A percentile compares a stretch with the other conserved stretches of the same genome.
These are phyloP conservation scores for Neoniphon sammara DNA, from an alignment of 2,797 vertebrate species.

Conservation along the genomic window DNA sequence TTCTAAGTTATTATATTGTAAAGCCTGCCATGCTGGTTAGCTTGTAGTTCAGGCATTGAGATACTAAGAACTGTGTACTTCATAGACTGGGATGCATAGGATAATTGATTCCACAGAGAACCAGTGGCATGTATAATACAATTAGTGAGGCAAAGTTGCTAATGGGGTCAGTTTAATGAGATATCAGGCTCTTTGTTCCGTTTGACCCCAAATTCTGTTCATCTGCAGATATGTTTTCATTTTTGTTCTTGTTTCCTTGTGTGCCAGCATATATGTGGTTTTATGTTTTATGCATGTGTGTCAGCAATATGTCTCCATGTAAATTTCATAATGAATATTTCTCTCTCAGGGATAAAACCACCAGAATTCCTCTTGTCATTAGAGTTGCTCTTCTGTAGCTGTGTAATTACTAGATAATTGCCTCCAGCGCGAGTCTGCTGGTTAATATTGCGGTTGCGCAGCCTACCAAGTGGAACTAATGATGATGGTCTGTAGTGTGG, in stretches of 20 bases:
- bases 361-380: background rate
- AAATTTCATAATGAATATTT: background rate
- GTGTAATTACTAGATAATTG: constrained; percentile 1
- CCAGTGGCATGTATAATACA: background rate
- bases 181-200: background rate
- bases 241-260: background rate
- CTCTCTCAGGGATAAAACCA: background rate
- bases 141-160: background rate
- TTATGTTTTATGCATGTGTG: background rate
- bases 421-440: constrained; percentile 22
- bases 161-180: background rate
- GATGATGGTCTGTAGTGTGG: background rate
- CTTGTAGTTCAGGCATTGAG: background rate
- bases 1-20: background rate
- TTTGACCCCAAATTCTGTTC: background rate
- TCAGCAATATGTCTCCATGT: background rate
- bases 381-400: background rate
- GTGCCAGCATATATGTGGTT: background rate
- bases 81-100: background rate
- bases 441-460: constrained; percentile 9
- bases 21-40: background rate
- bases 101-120: background rate
- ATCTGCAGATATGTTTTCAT: background rate
- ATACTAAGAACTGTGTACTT: background rate
- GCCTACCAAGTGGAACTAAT: constrained; percentile 4